Percentiles rank a stretch among this genome's conserved stretches.
Evolutionary conservation across 2,888 invertebrate species (phyloP).

Genomic region (Catonia carolina): DNA sequence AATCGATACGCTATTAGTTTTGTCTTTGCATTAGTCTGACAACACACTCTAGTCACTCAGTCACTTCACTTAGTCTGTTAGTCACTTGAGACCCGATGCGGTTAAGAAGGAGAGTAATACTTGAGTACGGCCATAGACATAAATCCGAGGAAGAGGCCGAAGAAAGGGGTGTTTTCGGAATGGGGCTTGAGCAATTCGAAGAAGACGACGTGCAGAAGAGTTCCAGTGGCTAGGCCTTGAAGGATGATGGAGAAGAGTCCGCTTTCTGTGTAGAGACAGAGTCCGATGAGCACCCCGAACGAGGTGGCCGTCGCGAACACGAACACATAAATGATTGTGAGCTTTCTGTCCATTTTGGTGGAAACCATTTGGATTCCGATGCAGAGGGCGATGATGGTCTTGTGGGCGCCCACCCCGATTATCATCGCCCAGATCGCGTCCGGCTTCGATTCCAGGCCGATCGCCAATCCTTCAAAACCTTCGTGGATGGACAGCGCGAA

Average conservation of each 20-base stretch:
- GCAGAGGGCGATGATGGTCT: slow-evolving; percentile 58
- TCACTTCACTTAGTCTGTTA: too few species aligned
- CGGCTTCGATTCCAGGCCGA: slow-evolving; percentile 61
- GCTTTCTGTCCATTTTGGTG: slow-evolving; percentile 43
- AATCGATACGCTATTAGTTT: too few species aligned
- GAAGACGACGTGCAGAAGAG: slow-evolving; percentile 70
- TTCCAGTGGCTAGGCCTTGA: slow-evolving; percentile 70
- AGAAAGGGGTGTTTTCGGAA: slow-evolving; percentile 48
- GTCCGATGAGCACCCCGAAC: slow-evolving; percentile 57
- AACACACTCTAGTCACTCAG: too few species aligned
- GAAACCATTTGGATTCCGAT: slow-evolving; percentile 56
- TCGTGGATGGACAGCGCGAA: slow-evolving; percentile 61
- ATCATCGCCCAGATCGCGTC: slow-evolving; percentile 56
- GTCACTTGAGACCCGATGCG: too few species aligned
- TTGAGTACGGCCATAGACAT: slow-evolving; percentile 49
- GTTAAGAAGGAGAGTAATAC: neutral
- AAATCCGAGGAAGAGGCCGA: slow-evolving; percentile 51
- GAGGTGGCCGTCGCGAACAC: slow-evolving; percentile 61
- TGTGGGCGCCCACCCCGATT: slow-evolving; percentile 58
- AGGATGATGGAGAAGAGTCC: slow-evolving; percentile 42
- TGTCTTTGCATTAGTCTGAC: too few species aligned
- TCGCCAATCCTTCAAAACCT: slow-evolving; percentile 64
- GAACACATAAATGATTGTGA: slow-evolving; percentile 50
- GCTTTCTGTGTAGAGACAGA: slow-evolving; percentile 36
- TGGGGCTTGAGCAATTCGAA: slow-evolving; percentile 74